phyloP scores from a whole-genome alignment of 30 jellyfish, hydroid and myxozoan genomes.

The Sanderia malayensis region DNA sequence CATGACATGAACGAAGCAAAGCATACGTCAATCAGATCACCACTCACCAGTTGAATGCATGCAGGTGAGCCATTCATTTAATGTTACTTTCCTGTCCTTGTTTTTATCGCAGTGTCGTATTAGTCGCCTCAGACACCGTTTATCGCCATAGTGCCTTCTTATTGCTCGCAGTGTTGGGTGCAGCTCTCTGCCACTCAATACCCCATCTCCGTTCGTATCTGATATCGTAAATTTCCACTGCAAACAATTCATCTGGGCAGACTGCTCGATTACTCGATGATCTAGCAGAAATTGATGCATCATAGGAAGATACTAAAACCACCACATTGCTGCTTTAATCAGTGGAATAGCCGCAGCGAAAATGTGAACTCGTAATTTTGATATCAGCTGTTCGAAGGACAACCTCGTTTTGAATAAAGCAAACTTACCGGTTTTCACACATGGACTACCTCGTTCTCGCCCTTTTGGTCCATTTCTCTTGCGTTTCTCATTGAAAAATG shows the following conservation, averaged over 20 bases:
- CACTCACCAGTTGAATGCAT: conserved; percentile 39
- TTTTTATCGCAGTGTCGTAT: conserved; percentile 67
- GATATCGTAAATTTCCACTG: conserved; percentile 57
- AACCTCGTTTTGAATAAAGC: too few relatives aligned
- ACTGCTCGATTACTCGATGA: conserved; percentile 36
- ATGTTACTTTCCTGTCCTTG: conserved; percentile 57
- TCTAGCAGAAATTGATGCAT: too few relatives aligned
- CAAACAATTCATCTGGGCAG: conserved; percentile 55
- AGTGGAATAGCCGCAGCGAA: too few relatives aligned
- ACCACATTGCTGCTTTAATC: too few relatives aligned
- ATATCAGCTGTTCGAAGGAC: too few relatives aligned
- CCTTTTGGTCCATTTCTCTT: conserved; percentile 40
- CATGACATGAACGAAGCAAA: too few relatives aligned
- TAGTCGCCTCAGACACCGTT: conserved; percentile 68
- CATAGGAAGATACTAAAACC: too few relatives aligned
- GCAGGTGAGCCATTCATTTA: conserved; percentile 65
- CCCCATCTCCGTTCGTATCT: conserved; percentile 63
- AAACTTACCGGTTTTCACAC: conserved; percentile 32
- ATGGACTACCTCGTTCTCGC: conserved; percentile 37
- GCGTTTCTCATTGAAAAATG: conserved; percentile 43
- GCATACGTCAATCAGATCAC: too few relatives aligned
- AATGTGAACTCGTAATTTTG: too few relatives aligned
- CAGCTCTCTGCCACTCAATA: conserved; percentile 55
- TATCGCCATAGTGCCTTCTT: conserved; percentile 62
- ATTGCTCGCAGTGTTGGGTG: conserved; percentile 52